These are phyloP conservation scores for Quadroppia sp. DNA, from an alignment of 2,888 invertebrate species.

Conservation along the genomic window DNA sequence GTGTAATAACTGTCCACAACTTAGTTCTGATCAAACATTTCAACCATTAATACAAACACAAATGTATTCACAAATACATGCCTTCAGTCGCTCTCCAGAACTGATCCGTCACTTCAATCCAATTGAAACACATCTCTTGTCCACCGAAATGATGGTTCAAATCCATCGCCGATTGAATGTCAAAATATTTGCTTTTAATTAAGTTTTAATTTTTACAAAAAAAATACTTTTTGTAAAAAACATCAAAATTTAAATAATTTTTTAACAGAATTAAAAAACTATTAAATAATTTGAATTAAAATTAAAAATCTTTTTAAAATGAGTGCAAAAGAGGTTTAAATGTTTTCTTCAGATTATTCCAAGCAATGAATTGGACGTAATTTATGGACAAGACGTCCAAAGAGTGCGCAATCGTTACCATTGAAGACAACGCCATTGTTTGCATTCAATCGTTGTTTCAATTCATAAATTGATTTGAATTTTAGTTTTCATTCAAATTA, in stretches of 20 bases:
- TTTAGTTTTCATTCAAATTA: neutral
- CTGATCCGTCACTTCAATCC: constrained; percentile 65
- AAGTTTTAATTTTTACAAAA: too few relatives aligned
- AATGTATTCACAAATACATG: constrained; percentile 49
- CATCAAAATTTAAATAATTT: too few relatives aligned
- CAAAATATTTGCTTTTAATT: too few relatives aligned
- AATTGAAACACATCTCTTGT: constrained; percentile 50
- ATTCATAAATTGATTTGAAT: neutral
- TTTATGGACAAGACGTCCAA: neutral
- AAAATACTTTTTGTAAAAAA: too few relatives aligned
- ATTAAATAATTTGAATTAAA: neutral
- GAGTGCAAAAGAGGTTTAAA: neutral
- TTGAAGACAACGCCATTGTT: constrained; percentile 16
- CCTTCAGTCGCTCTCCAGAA: constrained; percentile 63
- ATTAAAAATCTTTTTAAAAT: neutral
- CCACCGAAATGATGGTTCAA: neutral
- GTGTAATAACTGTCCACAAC: constrained; percentile 83
- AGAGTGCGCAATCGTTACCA: neutral
- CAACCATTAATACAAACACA: constrained; percentile 40
- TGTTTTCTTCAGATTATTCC: too few relatives aligned
- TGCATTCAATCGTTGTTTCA: neutral
- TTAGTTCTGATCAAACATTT: constrained; percentile 61
- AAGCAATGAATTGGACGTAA: neutral
- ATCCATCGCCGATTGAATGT: constrained; percentile 11
- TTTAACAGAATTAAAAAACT: too few relatives aligned